phyloP scores from a whole-genome alignment of 2,797 vertebrate genomes.

The Neosilurus hyrtlii region DNA sequence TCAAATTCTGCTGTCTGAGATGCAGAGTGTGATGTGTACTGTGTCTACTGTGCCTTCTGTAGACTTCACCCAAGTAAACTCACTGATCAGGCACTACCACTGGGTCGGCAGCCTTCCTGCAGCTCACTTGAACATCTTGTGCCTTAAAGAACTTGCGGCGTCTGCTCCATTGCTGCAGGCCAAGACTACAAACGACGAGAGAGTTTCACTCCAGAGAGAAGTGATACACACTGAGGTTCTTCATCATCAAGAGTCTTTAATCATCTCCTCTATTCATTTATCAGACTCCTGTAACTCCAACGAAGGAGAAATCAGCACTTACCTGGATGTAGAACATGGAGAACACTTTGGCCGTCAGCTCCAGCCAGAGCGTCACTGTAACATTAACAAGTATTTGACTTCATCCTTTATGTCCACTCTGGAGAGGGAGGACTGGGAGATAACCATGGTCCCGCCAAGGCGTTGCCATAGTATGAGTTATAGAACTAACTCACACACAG shows the following conservation, averaged over 20 bases:
- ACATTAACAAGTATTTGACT: conserved; percentile 72
- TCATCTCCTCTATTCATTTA: conserved; percentile 60
- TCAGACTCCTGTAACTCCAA: conserved; percentile 68
- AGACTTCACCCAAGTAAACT: conserved; percentile 59
- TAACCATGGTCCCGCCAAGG: conserved; percentile 55
- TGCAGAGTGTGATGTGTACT: conserved; percentile 76
- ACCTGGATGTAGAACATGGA: conserved; percentile 39
- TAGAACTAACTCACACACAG: conserved; percentile 65
- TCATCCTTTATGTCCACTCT: conserved; percentile 68
- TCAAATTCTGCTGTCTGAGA: conserved; percentile 80
- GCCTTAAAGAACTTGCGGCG: conserved; percentile 70
- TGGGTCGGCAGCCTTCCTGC: conserved; percentile 73
- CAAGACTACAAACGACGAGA: conserved; percentile 41
- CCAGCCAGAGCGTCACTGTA: conserved; percentile 60
- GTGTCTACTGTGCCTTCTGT: conserved; percentile 70
- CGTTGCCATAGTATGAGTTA: conserved; percentile 61
- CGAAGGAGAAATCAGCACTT: conserved; percentile 58
- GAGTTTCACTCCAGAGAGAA: conserved; percentile 59
- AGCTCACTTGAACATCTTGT: conserved; percentile 73
- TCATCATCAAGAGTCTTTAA: conserved; percentile 70
- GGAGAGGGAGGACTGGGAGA: conserved; percentile 56
- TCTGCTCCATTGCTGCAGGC: conserved; percentile 68
- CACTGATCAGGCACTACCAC: conserved; percentile 66
- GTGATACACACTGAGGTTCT: conserved; percentile 67
- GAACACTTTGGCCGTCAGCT: conserved; percentile 5